Base-by-base conservation (phyloP, 2,797 vertebrate genomes). In the Margarornis squamiger region DNA sequence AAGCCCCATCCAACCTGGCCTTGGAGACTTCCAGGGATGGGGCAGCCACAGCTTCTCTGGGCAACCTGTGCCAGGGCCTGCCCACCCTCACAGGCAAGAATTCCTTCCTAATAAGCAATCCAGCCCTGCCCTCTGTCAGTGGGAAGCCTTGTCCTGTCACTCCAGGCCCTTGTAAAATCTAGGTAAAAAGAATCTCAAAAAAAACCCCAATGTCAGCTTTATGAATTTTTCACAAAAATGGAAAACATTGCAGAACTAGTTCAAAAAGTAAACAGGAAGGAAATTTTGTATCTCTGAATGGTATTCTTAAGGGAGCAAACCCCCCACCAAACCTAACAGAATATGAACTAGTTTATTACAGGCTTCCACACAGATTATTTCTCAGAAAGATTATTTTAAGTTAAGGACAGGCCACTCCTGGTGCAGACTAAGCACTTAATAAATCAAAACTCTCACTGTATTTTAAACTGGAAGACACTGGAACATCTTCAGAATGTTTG, bases 261-360 rank as follows among this genome's bases (percentile, higher is more conserved):
- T 62, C 34, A 49, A 63, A 54, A 85, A 84, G 14, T 34, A 67
- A 67, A 70, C 9, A 51, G 11, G 46, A 77, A 80, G 32, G 43
- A 68, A 68, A 9, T 36, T 6, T 68, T 18, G 21, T 46, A 41
- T 1, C 61, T 67, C 20, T 19, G 27, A 72, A 23, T 66, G 70
- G 36, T 61, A 6, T 7, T 66, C 58, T 7, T 49, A 70, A 80
- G 19, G 7, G 20, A 74, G 54, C 26, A 18, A 49, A 43, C 27
- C 1, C 0, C 0, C n/a, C 30, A 49, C 22, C 5, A 39, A 34
- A 2, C 0, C 17, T n/a, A 30, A 36, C 3, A 18, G 7, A 39
- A 13, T 10, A 59, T 14, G 6, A 52, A n/a, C 11, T 14, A 75
- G 38, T 27, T 75, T 27, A 36, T 46, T 52, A 51, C 27, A 84